A percentile compares a stretch with the other conserved stretches of the same genome.
Evolutionary conservation across 2,797 vertebrate species (phyloP).

Genomic region (Poeciliopsis infans): DNA sequence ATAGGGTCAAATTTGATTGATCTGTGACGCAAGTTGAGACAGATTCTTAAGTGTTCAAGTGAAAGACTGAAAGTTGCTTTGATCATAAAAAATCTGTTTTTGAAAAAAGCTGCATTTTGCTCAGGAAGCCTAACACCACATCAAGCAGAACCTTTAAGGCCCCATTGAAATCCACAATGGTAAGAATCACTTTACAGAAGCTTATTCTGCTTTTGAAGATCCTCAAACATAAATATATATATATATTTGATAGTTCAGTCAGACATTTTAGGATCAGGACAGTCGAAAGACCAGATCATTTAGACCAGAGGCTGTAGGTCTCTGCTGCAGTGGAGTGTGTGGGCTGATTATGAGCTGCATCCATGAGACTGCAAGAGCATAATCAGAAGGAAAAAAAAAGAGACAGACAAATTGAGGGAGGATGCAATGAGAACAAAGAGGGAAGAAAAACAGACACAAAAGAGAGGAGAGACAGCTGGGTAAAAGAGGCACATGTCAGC

Average conservation of each 20-base stretch:
- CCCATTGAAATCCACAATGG: conserved; percentile 30
- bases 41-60: neutral
- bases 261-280: conserved; percentile 51
- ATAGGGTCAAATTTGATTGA: conserved; percentile 3
- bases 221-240: conserved; percentile 17
- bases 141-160: conserved; percentile 27
- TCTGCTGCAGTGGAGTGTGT: conserved; percentile 64
- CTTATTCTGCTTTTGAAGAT: conserved; percentile 40
- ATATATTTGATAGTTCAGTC: conserved; percentile 16
- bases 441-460: conserved; percentile 50
- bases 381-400: conserved; percentile 42
- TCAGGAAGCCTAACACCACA: conserved; percentile 4
- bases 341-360: conserved; percentile 26
- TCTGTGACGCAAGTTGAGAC: neutral
- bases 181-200: conserved; percentile 35
- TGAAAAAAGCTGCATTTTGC: conserved; percentile 24
- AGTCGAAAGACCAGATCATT: conserved; percentile 42
- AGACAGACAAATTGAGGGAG: conserved; percentile 13
- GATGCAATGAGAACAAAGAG: conserved; percentile 69
- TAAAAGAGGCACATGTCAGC: conserved; percentile 49
- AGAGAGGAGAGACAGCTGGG: conserved; percentile 29
- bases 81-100: conserved; percentile 7
- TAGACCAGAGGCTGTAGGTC: conserved; percentile 54
- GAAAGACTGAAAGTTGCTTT: neutral
- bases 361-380: conserved; percentile 64